Evolutionary conservation across 2,113 vertebrate species (phyloP), one percentile per base, ranked within the genome.

Genomic region (Chitala chitala): DNA sequence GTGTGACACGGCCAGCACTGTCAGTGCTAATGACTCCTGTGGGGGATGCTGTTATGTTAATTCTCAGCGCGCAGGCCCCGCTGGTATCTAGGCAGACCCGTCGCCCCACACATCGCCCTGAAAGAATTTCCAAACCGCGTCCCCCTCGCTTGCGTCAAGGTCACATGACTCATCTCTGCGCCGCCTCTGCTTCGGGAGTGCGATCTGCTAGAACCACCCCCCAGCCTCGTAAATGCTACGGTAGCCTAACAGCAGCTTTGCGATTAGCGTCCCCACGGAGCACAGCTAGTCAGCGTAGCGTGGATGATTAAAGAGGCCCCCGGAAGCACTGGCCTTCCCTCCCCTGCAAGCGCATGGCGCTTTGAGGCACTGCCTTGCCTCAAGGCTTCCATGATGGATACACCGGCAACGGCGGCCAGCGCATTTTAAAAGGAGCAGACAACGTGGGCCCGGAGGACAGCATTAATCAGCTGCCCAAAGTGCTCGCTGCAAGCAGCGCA

Each of bases 391-490:
- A 26, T 68, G 40, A 68, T 68, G 64, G 42, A 68, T 68, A 68
- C 64, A 10, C 64, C 12, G 64, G 40, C 40, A 46, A 68, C 44
- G 26, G 20, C 24, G 40, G 64, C 40, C 64, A 42, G 42, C 46
- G 29, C 40, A 22, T 38, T 68, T 68, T 26, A 44, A n/a, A 68
- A 68, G 29, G 48, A 8, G 20, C 2, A 51, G 20, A 8, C 20
- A 44, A 38, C 20, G 46, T 48, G 42, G 26, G 26, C 46, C n/a
- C 46, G 38, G 42, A 68, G 64, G 64, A 48, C 29, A 12, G 42
- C n/a, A 68, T 68, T 68, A 68, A 68, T 68, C 64, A 68, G 22
- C 64, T 13, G 40, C 22, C 22, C 46, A 42, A 68, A 68, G 48
- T 38, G 40, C 46, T 46, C 2, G 22, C 40, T 33, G 15, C 17